Evolutionary conservation across 2,888 invertebrate species (phyloP).

Genomic region (Plagodis dolabraria): DNA sequence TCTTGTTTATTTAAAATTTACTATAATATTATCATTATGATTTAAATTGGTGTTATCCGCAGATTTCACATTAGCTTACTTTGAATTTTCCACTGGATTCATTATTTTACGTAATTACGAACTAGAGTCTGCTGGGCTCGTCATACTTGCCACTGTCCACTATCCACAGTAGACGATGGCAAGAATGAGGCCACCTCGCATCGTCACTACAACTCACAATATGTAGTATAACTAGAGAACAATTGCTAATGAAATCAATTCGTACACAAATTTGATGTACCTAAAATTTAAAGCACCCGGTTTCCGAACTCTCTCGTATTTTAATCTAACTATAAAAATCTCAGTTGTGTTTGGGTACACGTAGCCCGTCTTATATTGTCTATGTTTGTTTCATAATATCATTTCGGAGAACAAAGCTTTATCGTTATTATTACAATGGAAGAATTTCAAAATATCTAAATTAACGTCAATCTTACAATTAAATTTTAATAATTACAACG

Average conservation of each 20-base stretch:
- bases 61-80: conserved; percentile 42
- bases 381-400: conserved; percentile 66
- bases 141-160: conserved; percentile 15
- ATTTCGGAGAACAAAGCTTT: conserved; percentile 68
- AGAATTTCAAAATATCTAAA: conserved; percentile 79
- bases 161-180: conserved; percentile 18
- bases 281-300: conserved; percentile 83
- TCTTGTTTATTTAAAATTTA: conserved; percentile 61
- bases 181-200: conserved; percentile 26
- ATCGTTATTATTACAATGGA: conserved; percentile 70
- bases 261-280: conserved; percentile 75
- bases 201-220: conserved; percentile 48
- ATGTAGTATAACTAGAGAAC: conserved; percentile 69
- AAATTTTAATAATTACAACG: conserved; percentile 72
- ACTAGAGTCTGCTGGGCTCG: conserved; percentile 30
- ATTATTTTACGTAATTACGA: conserved; percentile 35
- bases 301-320: conserved; percentile 83
- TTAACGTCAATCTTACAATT: conserved; percentile 72
- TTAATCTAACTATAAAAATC: conserved; percentile 77
- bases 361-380: conserved; percentile 79
- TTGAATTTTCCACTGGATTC: conserved; percentile 24
- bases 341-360: conserved; percentile 69
- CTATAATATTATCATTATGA: conserved; percentile 58
- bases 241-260: conserved; percentile 77
- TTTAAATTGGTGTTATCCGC: conserved; percentile 79